Base-by-base conservation (phyloP, 30 jellyfish, hydroid and myxozoan species). In the Pseudorhiza aurosa region DNA sequence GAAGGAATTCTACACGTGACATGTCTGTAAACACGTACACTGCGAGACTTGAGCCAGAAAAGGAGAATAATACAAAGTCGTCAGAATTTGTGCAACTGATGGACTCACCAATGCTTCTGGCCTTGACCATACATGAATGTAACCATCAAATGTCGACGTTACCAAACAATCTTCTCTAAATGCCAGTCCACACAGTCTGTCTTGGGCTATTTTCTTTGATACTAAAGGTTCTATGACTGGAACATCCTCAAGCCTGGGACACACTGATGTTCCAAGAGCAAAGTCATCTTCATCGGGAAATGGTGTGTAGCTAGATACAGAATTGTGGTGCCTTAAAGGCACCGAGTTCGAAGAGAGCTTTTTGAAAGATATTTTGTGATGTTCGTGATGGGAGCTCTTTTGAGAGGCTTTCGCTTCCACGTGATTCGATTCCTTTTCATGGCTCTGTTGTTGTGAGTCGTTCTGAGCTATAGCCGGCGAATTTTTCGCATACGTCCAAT, bases 111-210 rank as follows among this genome's bases (percentile, higher is more conserved):
- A 18, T 8, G 85, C 36, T 27, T 86, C 88, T 4, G 98, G 98
- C 67, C 98, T 74, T 68, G 96, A 96, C 98, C 98, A 92, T 32
- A 92, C 98, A 42, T 92, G 92, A 44, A 92, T 71, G 65, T 92
- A 85, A 1, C 98, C 98, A 55, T 92, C 98, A 65, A 35, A 85
- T 11, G 95, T 74, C 10, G 95, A 87, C 27, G 98, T 92, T 39
- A 92, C 95, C n/a, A 92, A 58, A 50, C 98, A 92, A 58, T 92
- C 98, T 50, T 92, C 96, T 35, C 96, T 82, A 79, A 92, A 92
- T 4, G 79, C 96, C 83, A 92, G 71, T 17, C 89, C 92, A 77
- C 98, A 85, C 22, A 92, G 75, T 46, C 98, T 72, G 58, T 92
- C 98, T 56, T 80, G 87, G 0, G 98, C 58, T 6, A 92, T 92